These are phyloP conservation scores for Bettongia penicillata DNA, from an alignment of 2,113 vertebrate genomes.

Conservation along the genomic window DNA sequence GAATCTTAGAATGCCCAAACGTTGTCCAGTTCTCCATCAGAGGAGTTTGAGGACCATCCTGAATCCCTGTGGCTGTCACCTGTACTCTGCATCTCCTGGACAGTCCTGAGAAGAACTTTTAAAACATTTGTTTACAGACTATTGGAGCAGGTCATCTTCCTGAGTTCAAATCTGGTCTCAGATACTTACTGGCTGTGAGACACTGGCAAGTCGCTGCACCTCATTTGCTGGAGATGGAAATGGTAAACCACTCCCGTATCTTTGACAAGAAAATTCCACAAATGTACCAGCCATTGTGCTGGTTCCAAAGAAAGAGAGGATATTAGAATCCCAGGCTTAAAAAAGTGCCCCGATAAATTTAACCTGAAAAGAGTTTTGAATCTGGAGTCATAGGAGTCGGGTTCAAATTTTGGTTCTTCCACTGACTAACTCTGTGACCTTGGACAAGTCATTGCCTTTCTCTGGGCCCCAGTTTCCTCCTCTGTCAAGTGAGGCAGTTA, in stretches of 20 bases:
- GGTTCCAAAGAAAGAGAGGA: too few relatives aligned
- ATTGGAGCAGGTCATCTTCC: background rate
- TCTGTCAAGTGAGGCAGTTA: background rate
- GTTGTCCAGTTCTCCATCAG: background rate
- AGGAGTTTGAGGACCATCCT: background rate
- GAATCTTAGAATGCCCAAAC: background rate
- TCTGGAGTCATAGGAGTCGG: too few relatives aligned
- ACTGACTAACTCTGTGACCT: background rate
- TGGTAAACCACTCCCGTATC: background rate
- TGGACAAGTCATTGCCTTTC: conserved; percentile 39
- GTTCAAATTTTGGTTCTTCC: background rate
- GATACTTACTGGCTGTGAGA: background rate
- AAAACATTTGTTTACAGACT: too few relatives aligned
- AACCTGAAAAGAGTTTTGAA: too few relatives aligned
- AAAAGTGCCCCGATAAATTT: too few relatives aligned
- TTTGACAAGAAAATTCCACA: background rate
- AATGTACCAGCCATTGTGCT: too few relatives aligned
- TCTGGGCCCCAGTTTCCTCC: conserved; percentile 13
- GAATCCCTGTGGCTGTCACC: background rate
- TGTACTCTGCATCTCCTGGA: background rate
- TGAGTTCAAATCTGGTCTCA: background rate
- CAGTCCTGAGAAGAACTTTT: background rate
- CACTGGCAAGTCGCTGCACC: background rate
- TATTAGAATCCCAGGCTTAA: too few relatives aligned
- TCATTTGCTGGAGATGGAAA: background rate